Evolutionary conservation across 2,113 vertebrate genomes (phyloP).

Genomic region (Upupa epops): DNA sequence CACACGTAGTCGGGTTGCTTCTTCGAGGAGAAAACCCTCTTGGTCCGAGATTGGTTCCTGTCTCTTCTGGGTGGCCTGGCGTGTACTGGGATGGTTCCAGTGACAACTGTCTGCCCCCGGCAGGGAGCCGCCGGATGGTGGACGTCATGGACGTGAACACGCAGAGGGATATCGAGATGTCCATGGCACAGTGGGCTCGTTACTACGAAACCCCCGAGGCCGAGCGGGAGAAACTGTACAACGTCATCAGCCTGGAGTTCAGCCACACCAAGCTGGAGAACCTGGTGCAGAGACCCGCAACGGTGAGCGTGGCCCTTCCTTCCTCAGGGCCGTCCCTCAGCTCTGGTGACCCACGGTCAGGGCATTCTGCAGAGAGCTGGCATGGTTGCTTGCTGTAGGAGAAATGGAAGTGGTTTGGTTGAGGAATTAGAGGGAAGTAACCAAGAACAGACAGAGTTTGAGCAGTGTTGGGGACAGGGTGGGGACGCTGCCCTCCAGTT

Average conservation of each 20-base stretch:
- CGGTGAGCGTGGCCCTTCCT: slow-evolving; percentile 71
- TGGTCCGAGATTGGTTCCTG: no score
- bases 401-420: no score
- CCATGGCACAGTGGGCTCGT: slow-evolving; percentile 97
- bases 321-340: accelerated
- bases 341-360: not conserved
- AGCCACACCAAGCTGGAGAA: slow-evolving; percentile 96
- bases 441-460: no score
- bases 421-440: no score
- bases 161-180: slow-evolving; percentile 98
- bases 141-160: slow-evolving; percentile 99
- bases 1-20: not conserved
- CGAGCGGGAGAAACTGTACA: slow-evolving; percentile 95
- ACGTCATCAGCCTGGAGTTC: slow-evolving; percentile 98
- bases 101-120: not conserved
- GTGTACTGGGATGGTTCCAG: not conserved
- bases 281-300: slow-evolving; percentile 93
- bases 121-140: slow-evolving; percentile 94
- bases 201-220: slow-evolving; percentile 95
- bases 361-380: no score
- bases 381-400: no score
- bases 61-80: not conserved
- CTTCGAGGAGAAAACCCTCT: no score
- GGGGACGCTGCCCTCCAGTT: no score
- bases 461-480: no score